Conservation (phyloP, 1,140 invertebrate genomes). For the Ctenoplectra terminalis region DNA sequence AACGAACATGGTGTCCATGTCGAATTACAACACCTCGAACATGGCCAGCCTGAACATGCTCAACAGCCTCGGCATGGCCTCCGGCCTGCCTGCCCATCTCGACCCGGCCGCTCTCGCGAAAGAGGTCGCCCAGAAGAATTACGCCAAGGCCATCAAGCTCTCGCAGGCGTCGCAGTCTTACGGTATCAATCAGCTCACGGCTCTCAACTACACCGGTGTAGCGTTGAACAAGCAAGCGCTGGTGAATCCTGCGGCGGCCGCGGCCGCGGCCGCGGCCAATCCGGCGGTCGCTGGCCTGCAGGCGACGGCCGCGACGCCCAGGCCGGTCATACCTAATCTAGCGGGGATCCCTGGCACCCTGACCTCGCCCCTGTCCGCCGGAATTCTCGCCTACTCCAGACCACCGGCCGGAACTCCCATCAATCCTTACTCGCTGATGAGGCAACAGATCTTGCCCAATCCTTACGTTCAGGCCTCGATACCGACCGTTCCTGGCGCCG, state of each 20-base stretch:
- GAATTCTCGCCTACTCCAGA: conserved; percentile 84
- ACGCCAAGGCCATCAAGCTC: conserved; percentile 87
- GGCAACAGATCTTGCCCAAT: conserved; percentile 80
- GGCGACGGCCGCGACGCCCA: conserved; percentile 63
- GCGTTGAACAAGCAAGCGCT: conserved; percentile 87
- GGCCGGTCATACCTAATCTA: conserved; percentile 74
- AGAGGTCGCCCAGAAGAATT: conserved; percentile 90
- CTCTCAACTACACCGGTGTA: conserved; percentile 91
- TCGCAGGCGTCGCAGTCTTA: conserved; percentile 82
- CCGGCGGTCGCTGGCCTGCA: conserved; percentile 75
- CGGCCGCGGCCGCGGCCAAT: conserved; percentile 69
- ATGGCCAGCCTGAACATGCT: conserved; percentile 78
- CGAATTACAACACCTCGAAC: conserved; percentile 73
- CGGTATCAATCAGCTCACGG: conserved; percentile 83
- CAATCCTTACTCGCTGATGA: conserved; percentile 83
- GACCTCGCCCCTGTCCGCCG: conserved; percentile 75
- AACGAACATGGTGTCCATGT: conserved; percentile 68
- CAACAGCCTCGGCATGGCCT: conserved; percentile 75
- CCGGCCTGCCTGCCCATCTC: conserved; percentile 70
- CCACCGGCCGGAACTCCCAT: conserved; percentile 82
- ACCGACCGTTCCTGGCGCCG: conserved; percentile 71
- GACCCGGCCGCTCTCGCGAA: conserved; percentile 88
- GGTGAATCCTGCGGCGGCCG: conserved; percentile 60
- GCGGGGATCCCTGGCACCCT: conserved; percentile 73
- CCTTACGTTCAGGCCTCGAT: conserved; percentile 76